phyloP scores from a whole-genome alignment of 2,888 invertebrate species.

The Saturnia pavonia region DNA sequence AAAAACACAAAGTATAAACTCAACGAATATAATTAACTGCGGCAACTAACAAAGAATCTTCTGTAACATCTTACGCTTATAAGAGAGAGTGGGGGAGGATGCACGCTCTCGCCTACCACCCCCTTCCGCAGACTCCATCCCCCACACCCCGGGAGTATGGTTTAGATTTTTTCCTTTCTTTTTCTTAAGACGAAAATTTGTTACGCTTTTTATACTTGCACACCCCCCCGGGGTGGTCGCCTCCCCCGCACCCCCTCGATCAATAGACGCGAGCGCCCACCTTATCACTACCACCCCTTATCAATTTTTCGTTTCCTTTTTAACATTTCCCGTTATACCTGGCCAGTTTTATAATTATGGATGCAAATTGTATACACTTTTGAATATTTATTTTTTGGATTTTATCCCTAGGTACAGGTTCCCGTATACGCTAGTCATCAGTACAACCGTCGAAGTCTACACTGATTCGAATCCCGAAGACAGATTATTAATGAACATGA shows the following conservation, averaged over 20 bases:
- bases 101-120: slow-evolving; percentile 38
- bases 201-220: slow-evolving; percentile 82
- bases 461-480: not conserved
- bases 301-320: slow-evolving; percentile 78
- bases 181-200: slow-evolving; percentile 83
- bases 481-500: no score
- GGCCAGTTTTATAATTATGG: slow-evolving; percentile 55
- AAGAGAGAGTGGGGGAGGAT: slow-evolving; percentile 67
- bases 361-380: slow-evolving; percentile 1
- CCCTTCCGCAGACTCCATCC: slow-evolving; percentile 39
- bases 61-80: slow-evolving; percentile 75
- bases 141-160: slow-evolving; percentile 65
- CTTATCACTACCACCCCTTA: slow-evolving; percentile 72
- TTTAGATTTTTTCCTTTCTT: slow-evolving; percentile 81
- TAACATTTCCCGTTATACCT: slow-evolving; percentile 55
- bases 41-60: slow-evolving; percentile 70
- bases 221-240: slow-evolving; percentile 50
- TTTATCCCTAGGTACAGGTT: no score
- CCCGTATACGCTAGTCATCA: not conserved
- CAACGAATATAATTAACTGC: slow-evolving; percentile 63
- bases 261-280: slow-evolving; percentile 62
- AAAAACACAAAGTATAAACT: slow-evolving; percentile 16
- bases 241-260: slow-evolving; percentile 49
- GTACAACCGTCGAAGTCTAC: not conserved
- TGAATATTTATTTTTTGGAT: not conserved